A percentile compares a stretch with the other conserved stretches of the same genome.
Conservation (phyloP, 2,797 vertebrate species). For the Gymnoscopelus microlampas region DNA sequence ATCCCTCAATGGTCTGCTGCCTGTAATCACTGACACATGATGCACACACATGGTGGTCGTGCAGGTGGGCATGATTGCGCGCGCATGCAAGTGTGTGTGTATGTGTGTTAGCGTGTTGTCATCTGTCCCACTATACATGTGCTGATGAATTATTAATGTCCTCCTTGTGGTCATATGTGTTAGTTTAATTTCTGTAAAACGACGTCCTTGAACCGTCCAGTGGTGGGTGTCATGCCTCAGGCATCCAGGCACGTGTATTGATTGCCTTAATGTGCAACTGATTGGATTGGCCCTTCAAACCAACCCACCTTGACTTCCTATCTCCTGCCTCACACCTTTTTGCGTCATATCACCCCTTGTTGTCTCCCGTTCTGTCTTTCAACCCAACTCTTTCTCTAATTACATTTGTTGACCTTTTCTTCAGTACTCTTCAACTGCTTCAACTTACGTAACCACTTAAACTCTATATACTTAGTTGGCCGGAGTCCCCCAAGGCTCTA, state of each 20-base stretch:
- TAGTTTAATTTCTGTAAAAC: conserved; percentile 34
- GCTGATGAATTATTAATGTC: conserved; percentile 25
- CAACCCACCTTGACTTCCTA: conserved; percentile 42
- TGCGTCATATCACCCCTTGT: conserved; percentile 7
- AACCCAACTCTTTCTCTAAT: conserved; percentile 4
- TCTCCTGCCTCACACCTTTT: conserved; percentile 5
- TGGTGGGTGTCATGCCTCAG: conserved; percentile 27
- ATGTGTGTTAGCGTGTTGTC: background rate
- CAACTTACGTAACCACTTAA: too few species aligned
- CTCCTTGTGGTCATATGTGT: background rate
- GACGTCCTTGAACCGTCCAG: conserved; percentile 61
- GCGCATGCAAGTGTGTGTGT: background rate
- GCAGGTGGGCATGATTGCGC: background rate
- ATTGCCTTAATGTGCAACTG: conserved; percentile 60
- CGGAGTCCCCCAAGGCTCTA: too few species aligned
- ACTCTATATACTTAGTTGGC: too few species aligned
- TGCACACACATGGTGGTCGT: background rate
- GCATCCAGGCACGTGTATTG: conserved; percentile 46
- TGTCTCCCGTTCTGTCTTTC: conserved; percentile 17
- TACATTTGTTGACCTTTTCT: conserved; percentile 5
- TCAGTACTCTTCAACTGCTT: conserved; percentile 3
- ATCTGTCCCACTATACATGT: background rate
- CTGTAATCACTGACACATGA: background rate
- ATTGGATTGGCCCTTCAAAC: conserved; percentile 47
- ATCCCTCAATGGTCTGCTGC: conserved; percentile 12